Base-by-base conservation (phyloP, 2,113 vertebrate species). In the Acanthochromis polyacanthus region DNA sequence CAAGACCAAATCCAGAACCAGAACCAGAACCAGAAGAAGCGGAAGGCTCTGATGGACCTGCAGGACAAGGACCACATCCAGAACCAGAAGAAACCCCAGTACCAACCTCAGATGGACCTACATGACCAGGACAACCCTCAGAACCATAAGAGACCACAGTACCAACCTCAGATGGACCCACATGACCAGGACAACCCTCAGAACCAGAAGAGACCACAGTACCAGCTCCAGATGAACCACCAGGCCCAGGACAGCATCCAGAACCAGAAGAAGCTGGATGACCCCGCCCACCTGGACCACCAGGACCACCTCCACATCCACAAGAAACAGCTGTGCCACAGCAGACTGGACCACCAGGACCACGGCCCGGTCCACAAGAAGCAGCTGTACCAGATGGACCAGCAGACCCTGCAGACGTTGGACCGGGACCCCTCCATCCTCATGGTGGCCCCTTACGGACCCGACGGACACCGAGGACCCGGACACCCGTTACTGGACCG, bases 361-460 rank as follows among this genome's bases (percentile, higher is more conserved):
- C 64, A 71, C 16, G 7, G 50, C 30, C 76, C 60, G 32, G 50
- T 46, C 14, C 79, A 67, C 0, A 90, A 88, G 4, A 86, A 84
- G 25, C 84, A 87, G 36, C 50, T 87, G 30, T 87, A 78, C 51
- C 69, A 77, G 0, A 32, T 86, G 69, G 74, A 83, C 28, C 80
- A 75, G 52, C 83, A 86, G 53, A 63, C 52, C 64, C 56, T 79
- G 48, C 82, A 85, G 61, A 45, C 67, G 9, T 11, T 88, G 68
- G 70, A 82, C 1, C 62, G 40, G 58, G 81, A 88, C 66, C 3
- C 58, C 0, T 69, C 78, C 4, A 0, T 81, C 0, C 32, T 84
- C 38, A 51, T 68, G 0, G 73, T 58, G 2, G 0, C 80, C 11
- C 4, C 62, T 11, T 88, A 82, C 8, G 71, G 50, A 71, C 66